These are phyloP conservation scores for Stylophora pistillata DNA, from an alignment of 64 coral and sea anemone genomes.

Conservation along the genomic window DNA sequence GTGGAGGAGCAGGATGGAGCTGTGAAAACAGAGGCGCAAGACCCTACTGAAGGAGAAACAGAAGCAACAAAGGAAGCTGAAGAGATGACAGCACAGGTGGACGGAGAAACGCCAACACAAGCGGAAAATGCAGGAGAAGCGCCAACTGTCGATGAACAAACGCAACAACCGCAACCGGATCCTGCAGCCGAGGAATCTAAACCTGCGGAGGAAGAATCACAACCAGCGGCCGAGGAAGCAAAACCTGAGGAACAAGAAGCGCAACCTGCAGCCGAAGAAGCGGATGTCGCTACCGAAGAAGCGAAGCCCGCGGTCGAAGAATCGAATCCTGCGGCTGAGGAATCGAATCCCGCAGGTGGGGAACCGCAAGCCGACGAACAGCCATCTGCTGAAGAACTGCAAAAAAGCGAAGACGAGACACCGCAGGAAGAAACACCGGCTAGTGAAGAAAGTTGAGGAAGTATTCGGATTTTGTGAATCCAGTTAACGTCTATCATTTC, in stretches of 20 bases:
- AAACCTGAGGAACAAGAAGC: constrained; percentile 21
- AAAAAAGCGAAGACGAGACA: constrained; percentile 10
- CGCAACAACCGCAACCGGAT: constrained; percentile 25
- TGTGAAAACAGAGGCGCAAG: constrained; percentile 3
- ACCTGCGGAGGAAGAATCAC: neutral
- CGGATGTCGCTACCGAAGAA: neutral
- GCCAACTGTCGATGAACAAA: constrained; percentile 4
- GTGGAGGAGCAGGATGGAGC: neutral
- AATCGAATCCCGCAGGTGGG: neutral
- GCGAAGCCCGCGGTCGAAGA: constrained; percentile 3
- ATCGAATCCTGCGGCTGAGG: neutral
- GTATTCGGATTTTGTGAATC: neutral
- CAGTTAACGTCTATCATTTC: neutral
- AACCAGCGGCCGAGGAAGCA: constrained; percentile 5
- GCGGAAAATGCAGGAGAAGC: constrained; percentile 13
- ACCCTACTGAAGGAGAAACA: neutral
- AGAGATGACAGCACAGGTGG: neutral
- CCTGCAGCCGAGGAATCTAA: constrained; percentile 2
- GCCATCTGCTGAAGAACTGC: neutral
- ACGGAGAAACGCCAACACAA: constrained; percentile 7
- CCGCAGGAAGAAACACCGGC: neutral
- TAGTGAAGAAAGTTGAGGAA: constrained; percentile 9
- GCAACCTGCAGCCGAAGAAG: neutral
- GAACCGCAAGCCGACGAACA: constrained; percentile 10
- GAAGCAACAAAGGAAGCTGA: constrained; percentile 2